Conservation (phyloP, 2,888 invertebrate species). For the Venusia cambrica region DNA sequence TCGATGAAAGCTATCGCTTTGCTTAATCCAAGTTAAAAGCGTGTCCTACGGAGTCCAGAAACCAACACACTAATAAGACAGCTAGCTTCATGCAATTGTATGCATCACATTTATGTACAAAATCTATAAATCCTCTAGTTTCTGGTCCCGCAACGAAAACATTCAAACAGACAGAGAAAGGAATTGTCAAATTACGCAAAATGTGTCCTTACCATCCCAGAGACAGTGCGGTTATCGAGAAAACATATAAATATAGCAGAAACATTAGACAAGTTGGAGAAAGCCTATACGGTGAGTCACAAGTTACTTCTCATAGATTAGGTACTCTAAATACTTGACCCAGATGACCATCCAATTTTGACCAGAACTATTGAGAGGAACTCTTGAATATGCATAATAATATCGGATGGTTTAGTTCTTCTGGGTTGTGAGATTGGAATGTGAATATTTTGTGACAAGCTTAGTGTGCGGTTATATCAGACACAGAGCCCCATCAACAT, state of each 20-base stretch:
- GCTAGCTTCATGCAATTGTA: constrained; percentile 45
- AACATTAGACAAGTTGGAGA: constrained; percentile 45
- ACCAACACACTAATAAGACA: constrained; percentile 44
- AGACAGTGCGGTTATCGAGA: constrained; percentile 65
- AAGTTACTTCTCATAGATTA: constrained; percentile 28
- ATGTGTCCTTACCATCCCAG: constrained; percentile 73
- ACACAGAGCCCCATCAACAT: no score
- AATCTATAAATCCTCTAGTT: constrained; percentile 39
- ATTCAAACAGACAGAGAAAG: constrained; percentile 44
- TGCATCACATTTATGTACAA: constrained; percentile 32
- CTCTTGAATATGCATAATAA: no score
- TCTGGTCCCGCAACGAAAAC: constrained; percentile 56
- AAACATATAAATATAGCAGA: constrained; percentile 64
- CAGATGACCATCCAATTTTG: constrained; percentile 17
- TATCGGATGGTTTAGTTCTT: no score
- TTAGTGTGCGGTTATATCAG: no score
- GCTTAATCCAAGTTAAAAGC: constrained; percentile 48
- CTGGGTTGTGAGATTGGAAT: no score
- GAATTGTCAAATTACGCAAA: constrained; percentile 56
- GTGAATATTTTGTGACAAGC: no score
- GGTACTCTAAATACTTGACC: constrained; percentile 20
- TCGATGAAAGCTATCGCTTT: background rate
- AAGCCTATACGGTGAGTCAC: constrained; percentile 55
- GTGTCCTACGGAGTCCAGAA: constrained; percentile 54
- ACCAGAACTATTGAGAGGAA: constrained; percentile 12